Evolutionary conservation across 2,113 vertebrate genomes (phyloP).

Genomic region (Ibidorhyncha struthersii): DNA sequence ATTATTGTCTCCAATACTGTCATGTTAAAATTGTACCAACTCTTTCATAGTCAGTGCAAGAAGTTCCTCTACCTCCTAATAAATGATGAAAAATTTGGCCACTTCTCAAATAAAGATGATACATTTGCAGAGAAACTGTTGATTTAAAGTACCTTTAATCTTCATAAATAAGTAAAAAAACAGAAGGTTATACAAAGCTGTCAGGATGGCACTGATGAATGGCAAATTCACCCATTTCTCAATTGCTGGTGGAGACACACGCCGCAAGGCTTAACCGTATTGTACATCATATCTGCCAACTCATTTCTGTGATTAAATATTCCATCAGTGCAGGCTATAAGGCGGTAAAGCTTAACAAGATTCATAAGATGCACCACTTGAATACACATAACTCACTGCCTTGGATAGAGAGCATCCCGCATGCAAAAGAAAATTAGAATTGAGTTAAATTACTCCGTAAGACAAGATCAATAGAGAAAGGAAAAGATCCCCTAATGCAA

Average conservation of each 20-base stretch:
- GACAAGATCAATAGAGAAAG: constrained; percentile 73
- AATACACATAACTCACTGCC: constrained; percentile 84
- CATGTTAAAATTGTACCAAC: neutral
- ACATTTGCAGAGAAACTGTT: constrained; percentile 72
- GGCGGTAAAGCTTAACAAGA: constrained; percentile 83
- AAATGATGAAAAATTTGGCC: constrained; percentile 71
- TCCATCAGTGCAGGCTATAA: constrained; percentile 78
- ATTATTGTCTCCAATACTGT: neutral
- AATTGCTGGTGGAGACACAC: constrained; percentile 71
- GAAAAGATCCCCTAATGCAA: constrained; percentile 68
- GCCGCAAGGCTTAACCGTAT: constrained; percentile 66
- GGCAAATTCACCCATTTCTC: constrained; percentile 72
- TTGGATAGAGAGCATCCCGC: constrained; percentile 66
- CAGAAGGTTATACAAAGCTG: constrained; percentile 80
- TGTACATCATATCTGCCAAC: constrained; percentile 82
- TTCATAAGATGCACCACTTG: constrained; percentile 81
- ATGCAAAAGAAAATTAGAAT: constrained; percentile 80
- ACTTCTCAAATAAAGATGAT: constrained; percentile 73
- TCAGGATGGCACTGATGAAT: constrained; percentile 77
- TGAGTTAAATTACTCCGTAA: constrained; percentile 78
- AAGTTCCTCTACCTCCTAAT: constrained; percentile 11
- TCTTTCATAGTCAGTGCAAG: neutral
- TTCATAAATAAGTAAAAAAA: constrained; percentile 80
- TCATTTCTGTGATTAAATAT: constrained; percentile 89
- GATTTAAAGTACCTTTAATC: constrained; percentile 81